Percentiles rank a stretch among this genome's conserved stretches.
phyloP scores from a whole-genome alignment of 2,113 vertebrate species.

The Eira barbara region DNA sequence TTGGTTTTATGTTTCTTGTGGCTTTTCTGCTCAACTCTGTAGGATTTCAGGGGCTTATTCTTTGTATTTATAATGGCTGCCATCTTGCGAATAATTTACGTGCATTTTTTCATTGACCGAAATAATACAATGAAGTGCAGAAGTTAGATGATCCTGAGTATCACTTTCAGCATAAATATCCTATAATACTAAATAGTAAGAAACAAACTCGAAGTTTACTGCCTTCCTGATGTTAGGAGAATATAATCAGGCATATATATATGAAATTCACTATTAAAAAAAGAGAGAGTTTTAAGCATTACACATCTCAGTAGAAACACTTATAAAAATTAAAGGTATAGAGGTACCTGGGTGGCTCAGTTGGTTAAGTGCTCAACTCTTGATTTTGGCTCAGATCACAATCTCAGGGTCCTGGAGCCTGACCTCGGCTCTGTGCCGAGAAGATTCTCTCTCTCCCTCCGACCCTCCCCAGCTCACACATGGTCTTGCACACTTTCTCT shows the following conservation, averaged over 20 bases:
- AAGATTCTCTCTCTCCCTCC: no score
- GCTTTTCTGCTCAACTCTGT: background rate
- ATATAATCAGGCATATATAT: background rate
- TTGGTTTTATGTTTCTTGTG: background rate
- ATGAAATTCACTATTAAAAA: background rate
- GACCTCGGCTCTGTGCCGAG: no score
- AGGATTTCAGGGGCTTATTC: background rate
- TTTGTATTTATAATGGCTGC: background rate
- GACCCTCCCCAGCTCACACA: no score
- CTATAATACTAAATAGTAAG: background rate
- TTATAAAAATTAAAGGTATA: background rate
- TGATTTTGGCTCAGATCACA: background rate
- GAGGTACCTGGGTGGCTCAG: background rate
- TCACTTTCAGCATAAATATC: background rate
- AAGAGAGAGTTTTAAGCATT: background rate
- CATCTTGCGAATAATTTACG: background rate
- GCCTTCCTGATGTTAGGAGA: background rate
- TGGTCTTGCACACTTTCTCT: background rate
- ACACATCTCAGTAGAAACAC: background rate
- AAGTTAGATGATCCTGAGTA: background rate
- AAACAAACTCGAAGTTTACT: background rate
- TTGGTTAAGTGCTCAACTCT: background rate
- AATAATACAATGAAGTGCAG: background rate
- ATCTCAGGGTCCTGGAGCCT: no score
- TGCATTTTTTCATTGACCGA: background rate